A percentile compares a stretch with the other conserved stretches of the same genome.
phyloP scores from a whole-genome alignment of 2,113 vertebrate genomes.

The Sarotherodon lohbergeri region DNA sequence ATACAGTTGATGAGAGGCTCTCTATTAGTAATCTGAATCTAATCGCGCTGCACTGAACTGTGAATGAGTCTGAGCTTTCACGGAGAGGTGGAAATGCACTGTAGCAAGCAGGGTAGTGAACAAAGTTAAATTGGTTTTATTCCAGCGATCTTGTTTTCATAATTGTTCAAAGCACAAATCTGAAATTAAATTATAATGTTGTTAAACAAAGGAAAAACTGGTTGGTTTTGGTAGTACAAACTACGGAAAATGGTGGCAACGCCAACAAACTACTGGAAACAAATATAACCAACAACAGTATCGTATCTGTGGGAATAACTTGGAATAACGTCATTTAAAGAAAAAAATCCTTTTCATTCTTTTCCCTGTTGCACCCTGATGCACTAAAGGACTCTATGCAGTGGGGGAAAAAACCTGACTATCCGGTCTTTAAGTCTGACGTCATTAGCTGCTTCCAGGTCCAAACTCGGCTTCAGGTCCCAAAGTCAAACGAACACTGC shows the following conservation, averaged over 20 bases:
- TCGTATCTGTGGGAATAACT: background rate
- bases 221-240: background rate
- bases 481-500: background rate
- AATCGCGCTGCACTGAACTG: background rate
- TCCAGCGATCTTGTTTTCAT: background rate
- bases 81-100: background rate
- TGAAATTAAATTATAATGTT: background rate
- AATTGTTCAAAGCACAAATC: background rate
- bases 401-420: background rate
- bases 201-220: background rate
- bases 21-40: background rate
- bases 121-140: background rate
- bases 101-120: background rate
- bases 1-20: accelerated
- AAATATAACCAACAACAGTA: background rate
- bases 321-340: accelerated
- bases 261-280: background rate
- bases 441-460: background rate
- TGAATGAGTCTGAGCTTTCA: background rate
- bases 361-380: background rate
- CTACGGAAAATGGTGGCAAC: accelerated
- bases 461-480: too few species aligned
- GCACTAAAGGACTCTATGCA: background rate
- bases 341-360: accelerated
- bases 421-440: background rate